Base-by-base conservation (phyloP, 1,140 invertebrate genomes). In the Scaptomyza hsui region DNA sequence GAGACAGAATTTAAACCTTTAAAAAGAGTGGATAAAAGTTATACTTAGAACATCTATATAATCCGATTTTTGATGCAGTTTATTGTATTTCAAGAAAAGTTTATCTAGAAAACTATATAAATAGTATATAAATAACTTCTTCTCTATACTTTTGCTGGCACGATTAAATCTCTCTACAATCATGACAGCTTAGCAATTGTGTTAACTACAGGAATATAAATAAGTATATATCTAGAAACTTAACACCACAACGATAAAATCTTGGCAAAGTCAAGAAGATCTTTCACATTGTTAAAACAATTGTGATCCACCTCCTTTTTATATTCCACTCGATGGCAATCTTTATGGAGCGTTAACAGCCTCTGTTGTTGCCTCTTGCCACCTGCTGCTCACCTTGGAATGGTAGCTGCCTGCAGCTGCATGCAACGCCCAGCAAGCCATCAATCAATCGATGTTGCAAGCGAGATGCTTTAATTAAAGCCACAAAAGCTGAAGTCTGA, bases 381-480 rank as follows among this genome's bases (percentile, higher is more conserved):
- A 69, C 51, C 45, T 56, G 60, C 41, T 37, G 41, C 44, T 65
- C 16, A 67, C 53, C 69, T 72, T 59, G 65, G 29, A 16, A 15
- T 5, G 9, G 24, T 15, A 12, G 35, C 21, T 9, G 15, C 12
- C 9, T 32, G 21, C 44, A 12, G 19, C 10, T 37, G 47, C 24
- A 18, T 12, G 16, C 26, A 12, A 70, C 67, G 53, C 10, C 10
- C 55, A 47, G 19, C 7, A 0, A 48, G 55, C 16, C 65, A 59
- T 72, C 61, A 75, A 80, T 75, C 77, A 72, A 75, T 80, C 67
- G 69, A 65, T 64, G 52, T 1, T 3, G 6, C 67, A 49, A 57
- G 48, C 19, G 37, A 52, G 41, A 64, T 37, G 47, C 45, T 65
- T 86, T 86, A 86, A 86, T 86, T 86, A 86, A 86, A 72, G 61